Evolutionary conservation across 1,140 invertebrate genomes (phyloP), one percentile per base, ranked within the genome.

Genomic region (Pararge aegeria): DNA sequence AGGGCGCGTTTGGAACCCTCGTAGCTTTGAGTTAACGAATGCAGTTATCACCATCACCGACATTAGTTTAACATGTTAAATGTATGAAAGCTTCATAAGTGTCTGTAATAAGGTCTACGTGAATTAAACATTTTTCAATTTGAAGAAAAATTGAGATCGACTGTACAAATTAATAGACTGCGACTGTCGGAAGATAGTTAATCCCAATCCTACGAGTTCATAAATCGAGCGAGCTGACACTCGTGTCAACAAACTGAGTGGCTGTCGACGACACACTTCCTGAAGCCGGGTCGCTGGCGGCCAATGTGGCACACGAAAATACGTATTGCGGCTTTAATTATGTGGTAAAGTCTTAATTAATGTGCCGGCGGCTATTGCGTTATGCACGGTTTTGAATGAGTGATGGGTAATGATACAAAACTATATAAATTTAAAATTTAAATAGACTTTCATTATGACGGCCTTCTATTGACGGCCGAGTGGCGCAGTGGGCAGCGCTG

Each of bases 221-320:
- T 54, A 54, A 54, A 20, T 54, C 52, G 13, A 6, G 13, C 30
- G 37, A 12, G n/a, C n/a, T 42, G 21, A 29, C 37, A 18, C 13
- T 18, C 37, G 37, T 24, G 51, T 53, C 51, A 40, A 53, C 51
- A 53, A 42, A 54, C 52, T 29, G 37, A 16, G 16, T 18, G 49
- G 13, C 5, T 27, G 46, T 29, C n/a, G n/a, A n/a, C 12, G 15
- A 2, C 3, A 54, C 16, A 27, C 52, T 54, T 54, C 52, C 52
- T 54, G 38, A 16, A 9, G 20, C 34, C 13, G 37, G 12, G 12
- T 53, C 40, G 38, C 38, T 40, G 9, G 40, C 38, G 51, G 34
- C 12, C 19, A 21, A 12, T 13, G 30, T 24, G 24, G 24, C 24
- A 24, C 24, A 7, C 12, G n/a, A 42, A n/a, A 42, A 53, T 53